Base-by-base conservation (phyloP, 2,113 vertebrate genomes). In the Oreotrochilus melanogaster region DNA sequence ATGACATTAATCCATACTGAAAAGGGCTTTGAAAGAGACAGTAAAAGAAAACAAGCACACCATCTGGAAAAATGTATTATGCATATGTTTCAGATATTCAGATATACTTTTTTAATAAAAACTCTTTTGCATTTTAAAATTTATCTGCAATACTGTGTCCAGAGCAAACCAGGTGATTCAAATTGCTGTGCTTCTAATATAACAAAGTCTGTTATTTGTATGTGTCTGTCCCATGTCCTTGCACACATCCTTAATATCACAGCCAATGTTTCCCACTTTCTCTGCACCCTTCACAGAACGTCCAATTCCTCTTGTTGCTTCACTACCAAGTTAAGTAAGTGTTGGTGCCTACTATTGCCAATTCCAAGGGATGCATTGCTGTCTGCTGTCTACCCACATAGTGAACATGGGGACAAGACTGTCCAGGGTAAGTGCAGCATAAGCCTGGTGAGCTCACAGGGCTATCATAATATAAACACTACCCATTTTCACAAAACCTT, bases 391-490 rank as follows among this genome's bases (percentile, higher is more conserved):
- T 42, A 45, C 45, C 7, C 30, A 24, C 11, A 35, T 42, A 62
- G 30, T 5, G 27, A 18, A 30, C 33, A 35, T 0, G 3, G 15
- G 14, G 39, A 48, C 18, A 18, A 19, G 9, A 28, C 37, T 0
- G 0, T 30, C 18, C 37, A 22, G n/a, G 17, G 18, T 14, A n/a
- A 21, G 19, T 8, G 47, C 14, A 37, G 43, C 27, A 6, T 18
- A 31, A 65, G 10, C 30, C 73, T 65, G 30, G 18, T 28, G 30
- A 79, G 11, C 9, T 80, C 42, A 54, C 0, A 1, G 0, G 10
- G 6, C 54, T 71, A 19, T 71, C 27, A 24, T 15, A 33, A 11
- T 14, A 16, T 35, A 71, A 71, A 8, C 17, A 33, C 22, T 18
- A 39, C 12, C 8, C 19, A 19, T 31, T 66, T 39, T 53, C 79